Evolutionary conservation across 2,113 vertebrate species (phyloP).

Genomic region (Hemibagrus wyckioides): DNA sequence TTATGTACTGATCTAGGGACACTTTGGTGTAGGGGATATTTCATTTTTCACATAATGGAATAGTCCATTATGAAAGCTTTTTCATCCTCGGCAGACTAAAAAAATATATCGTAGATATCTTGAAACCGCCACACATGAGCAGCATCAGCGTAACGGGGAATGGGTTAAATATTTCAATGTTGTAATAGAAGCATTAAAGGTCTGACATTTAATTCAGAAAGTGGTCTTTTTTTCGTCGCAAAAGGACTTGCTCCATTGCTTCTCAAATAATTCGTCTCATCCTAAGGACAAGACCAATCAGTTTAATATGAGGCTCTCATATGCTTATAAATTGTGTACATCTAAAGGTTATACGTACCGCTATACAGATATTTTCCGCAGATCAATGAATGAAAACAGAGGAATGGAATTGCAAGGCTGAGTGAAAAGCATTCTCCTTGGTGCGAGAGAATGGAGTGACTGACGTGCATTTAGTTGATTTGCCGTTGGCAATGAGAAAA

Average conservation of each 20-base stretch:
- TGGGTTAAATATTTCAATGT: constrained; percentile 47
- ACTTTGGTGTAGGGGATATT: constrained; percentile 4
- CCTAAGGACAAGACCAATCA: constrained; percentile 50
- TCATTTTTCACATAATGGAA: constrained; percentile 27
- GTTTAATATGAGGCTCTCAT: constrained; percentile 50
- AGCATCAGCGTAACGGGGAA: constrained; percentile 17
- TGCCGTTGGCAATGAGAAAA: constrained; percentile 61
- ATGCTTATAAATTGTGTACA: constrained; percentile 51
- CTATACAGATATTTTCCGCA: constrained; percentile 38
- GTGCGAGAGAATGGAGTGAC: constrained; percentile 57
- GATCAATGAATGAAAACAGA: constrained; percentile 61
- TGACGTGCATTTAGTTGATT: constrained; percentile 64
- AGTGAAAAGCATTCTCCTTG: constrained; percentile 55
- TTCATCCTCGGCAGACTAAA: constrained; percentile 30
- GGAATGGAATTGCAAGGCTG: constrained; percentile 50
- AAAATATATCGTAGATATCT: constrained; percentile 24
- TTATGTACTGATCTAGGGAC: constrained; percentile 1
- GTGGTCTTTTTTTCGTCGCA: constrained; percentile 42
- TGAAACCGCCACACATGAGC: constrained; percentile 17
- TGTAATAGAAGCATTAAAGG: constrained; percentile 53
- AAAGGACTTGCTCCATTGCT: constrained; percentile 47
- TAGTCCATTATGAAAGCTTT: constrained; percentile 23
- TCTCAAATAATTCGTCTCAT: constrained; percentile 44
- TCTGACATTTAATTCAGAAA: constrained; percentile 57
- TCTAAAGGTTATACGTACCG: constrained; percentile 44